phyloP scores from a whole-genome alignment of 2,113 vertebrate genomes.

The Agapornis roseicollis region DNA sequence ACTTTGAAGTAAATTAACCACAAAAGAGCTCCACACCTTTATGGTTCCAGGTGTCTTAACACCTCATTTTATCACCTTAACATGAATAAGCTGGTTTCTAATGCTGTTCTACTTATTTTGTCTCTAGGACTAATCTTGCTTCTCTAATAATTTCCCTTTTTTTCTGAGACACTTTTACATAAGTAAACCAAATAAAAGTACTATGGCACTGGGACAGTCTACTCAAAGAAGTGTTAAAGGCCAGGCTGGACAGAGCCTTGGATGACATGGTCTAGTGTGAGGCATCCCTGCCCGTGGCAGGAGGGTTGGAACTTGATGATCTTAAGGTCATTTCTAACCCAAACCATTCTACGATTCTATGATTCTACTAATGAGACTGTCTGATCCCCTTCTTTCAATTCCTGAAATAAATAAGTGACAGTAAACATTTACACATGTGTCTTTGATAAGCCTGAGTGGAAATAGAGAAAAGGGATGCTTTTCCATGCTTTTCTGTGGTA shows the following conservation, averaged over 20 bases:
- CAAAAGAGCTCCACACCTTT: background rate
- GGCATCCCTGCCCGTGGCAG: background rate
- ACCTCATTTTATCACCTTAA: background rate
- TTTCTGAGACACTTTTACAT: background rate
- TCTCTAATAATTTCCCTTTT: background rate
- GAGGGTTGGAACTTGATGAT: background rate
- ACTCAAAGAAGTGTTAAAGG: background rate
- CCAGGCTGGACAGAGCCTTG: background rate
- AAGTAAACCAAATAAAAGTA: conserved; percentile 9
- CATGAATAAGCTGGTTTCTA: background rate
- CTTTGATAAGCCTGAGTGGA: background rate
- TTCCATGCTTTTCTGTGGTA: background rate
- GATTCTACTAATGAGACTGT: background rate
- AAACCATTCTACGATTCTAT: background rate
- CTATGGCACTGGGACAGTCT: background rate
- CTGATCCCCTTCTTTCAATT: background rate
- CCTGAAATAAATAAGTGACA: background rate
- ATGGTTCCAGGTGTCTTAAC: background rate
- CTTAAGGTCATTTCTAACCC: background rate
- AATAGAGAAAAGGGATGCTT: background rate
- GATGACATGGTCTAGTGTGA: background rate
- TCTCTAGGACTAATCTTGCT: background rate
- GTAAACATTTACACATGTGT: background rate
- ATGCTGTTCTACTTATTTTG: background rate
- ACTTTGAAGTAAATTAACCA: background rate